Conservation (phyloP, 2,113 vertebrate genomes). For the Speoplatyrhinus poulsoni region DNA sequence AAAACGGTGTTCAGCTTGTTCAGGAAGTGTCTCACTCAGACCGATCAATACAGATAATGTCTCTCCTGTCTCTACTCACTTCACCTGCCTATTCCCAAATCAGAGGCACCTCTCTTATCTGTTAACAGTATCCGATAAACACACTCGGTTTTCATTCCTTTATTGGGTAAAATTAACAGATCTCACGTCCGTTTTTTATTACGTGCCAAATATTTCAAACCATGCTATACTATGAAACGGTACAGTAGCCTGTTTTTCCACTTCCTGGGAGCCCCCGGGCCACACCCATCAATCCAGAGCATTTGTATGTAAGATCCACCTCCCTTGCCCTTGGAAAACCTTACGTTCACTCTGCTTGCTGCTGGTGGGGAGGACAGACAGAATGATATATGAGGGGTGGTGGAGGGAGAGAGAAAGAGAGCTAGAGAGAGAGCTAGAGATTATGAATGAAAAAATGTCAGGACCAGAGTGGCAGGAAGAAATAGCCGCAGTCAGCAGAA, state of each 20-base stretch:
- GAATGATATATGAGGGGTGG: conserved; percentile 55
- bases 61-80: conserved; percentile 21
- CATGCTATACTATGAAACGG: no score
- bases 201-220: no score
- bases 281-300: conserved; percentile 17
- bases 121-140: no score
- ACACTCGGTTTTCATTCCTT: no score
- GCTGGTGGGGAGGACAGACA: conserved; percentile 38
- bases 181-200: no score
- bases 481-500: conserved; percentile 65
- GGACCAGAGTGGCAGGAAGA: conserved; percentile 44
- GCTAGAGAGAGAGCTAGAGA: neutral
- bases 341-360: conserved; percentile 9
- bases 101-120: no score
- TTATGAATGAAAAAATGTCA: conserved; percentile 50
- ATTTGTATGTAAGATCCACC: conserved; percentile 35
- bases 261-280: neutral
- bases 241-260: no score
- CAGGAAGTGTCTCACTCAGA: conserved; percentile 36
- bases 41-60: conserved; percentile 46
- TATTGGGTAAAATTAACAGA: no score
- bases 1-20: conserved; percentile 18
- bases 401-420: neutral
- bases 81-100: neutral
- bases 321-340: conserved; percentile 46